Percentiles rank a stretch among this genome's conserved stretches.
These are phyloP conservation scores for Hedychridium roseum DNA, from an alignment of 2,888 invertebrate genomes.

Conservation along the genomic window DNA sequence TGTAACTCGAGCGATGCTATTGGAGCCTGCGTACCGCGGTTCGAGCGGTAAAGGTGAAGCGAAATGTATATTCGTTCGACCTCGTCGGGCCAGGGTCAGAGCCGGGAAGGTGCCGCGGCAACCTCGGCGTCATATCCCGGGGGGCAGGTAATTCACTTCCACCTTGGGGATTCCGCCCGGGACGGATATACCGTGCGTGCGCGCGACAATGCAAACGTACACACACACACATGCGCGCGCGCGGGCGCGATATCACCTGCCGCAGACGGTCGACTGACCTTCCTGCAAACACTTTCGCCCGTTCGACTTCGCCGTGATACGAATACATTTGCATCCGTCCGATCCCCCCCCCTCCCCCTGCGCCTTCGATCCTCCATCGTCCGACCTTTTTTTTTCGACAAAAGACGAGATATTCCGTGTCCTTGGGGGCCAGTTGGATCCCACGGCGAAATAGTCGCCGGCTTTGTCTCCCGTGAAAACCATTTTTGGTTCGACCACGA, in stretches of 20 bases:
- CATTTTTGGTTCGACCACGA: constrained; percentile 23
- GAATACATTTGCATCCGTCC: constrained; percentile 55
- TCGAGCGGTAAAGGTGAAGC: constrained; percentile 19
- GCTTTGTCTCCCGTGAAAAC: constrained; percentile 13
- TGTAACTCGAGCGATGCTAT: too few relatives aligned
- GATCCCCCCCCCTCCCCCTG: constrained; percentile 7
- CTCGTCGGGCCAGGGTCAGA: constrained; percentile 46
- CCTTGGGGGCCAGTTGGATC: constrained; percentile 46
- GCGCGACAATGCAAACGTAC: constrained; percentile 1
- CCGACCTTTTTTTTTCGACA: constrained; percentile 33
- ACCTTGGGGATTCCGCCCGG: too few relatives aligned
- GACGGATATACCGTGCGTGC: too few relatives aligned
- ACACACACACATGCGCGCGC: constrained; percentile 9
- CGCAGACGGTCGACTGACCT: constrained; percentile 46
- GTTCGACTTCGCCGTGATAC: constrained; percentile 41
- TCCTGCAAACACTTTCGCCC: constrained; percentile 44
- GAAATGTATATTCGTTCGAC: constrained; percentile 21
- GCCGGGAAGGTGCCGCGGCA: constrained; percentile 37
- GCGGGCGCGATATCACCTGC: constrained; percentile 46
- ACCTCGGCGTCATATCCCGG: constrained; percentile 47
- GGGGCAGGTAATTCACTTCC: constrained; percentile 53
- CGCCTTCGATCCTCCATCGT: constrained; percentile 9
- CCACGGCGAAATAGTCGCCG: constrained; percentile 35
- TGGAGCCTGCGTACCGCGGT: too few relatives aligned
- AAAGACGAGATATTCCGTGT: constrained; percentile 50